Percentiles rank a stretch among this genome's conserved stretches.
These are phyloP conservation scores for Thomomys bottae DNA, from an alignment of 2,113 vertebrate genomes.

Conservation along the genomic window DNA sequence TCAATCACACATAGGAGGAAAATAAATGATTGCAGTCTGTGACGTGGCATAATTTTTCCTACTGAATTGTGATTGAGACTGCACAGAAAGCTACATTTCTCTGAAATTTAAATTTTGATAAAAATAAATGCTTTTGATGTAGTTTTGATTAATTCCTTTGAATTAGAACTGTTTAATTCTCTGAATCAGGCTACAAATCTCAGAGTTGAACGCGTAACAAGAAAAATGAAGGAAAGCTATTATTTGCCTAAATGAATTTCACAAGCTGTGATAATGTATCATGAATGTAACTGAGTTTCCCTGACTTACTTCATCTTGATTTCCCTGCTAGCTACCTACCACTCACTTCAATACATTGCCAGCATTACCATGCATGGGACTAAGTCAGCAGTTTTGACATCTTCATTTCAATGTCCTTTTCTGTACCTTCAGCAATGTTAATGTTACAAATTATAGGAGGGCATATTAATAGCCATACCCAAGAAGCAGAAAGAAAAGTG, in stretches of 20 bases:
- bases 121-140: constrained; percentile 49
- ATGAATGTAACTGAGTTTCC: constrained; percentile 77
- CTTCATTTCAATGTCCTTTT: constrained; percentile 93
- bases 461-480: constrained; percentile 90
- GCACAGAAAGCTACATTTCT: background rate
- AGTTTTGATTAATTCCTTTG: constrained; percentile 44
- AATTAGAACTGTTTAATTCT: constrained; percentile 1
- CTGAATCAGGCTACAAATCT: constrained; percentile 19
- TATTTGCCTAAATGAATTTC: constrained; percentile 79
- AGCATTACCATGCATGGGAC: constrained; percentile 83
- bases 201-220: background rate
- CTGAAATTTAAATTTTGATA: constrained; percentile 43
- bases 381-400: constrained; percentile 91
- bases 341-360: constrained; percentile 82
- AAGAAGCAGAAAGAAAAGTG: constrained; percentile 89
- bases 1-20: constrained; percentile 40
- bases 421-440: constrained; percentile 93
- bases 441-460: constrained; percentile 92
- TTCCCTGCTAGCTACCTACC: constrained; percentile 79
- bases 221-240: constrained; percentile 69
- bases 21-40: background rate
- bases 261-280: constrained; percentile 78
- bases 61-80: background rate
- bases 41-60: background rate
- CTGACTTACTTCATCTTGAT: constrained; percentile 83